Percentiles rank a stretch among this genome's conserved stretches.
phyloP scores from a whole-genome alignment of 2,888 invertebrate genomes.

The Diaphora mendica region DNA sequence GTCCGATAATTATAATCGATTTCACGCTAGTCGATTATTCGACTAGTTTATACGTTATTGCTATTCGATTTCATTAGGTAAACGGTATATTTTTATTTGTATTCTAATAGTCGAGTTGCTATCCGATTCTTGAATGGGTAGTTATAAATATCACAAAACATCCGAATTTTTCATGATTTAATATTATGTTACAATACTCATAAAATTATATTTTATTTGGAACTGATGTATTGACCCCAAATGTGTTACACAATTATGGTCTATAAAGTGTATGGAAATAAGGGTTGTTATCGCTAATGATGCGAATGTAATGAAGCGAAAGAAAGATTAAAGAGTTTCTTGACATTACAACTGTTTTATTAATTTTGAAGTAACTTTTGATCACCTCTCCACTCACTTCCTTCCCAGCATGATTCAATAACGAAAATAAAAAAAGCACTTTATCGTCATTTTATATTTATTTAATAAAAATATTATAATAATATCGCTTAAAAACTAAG shows the following conservation, averaged over 20 bases:
- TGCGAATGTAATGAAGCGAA: slow-evolving; percentile 65
- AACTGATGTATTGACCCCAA: slow-evolving; percentile 21
- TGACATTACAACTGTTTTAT: slow-evolving; percentile 50
- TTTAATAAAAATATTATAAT: slow-evolving; percentile 26
- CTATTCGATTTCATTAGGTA: neutral
- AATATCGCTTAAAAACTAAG: slow-evolving; percentile 34
- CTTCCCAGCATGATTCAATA: neutral
- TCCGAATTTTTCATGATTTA: neutral
- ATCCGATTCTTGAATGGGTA: neutral
- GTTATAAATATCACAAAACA: neutral
- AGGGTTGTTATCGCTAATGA: slow-evolving; percentile 72
- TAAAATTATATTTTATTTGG: slow-evolving; percentile 16
- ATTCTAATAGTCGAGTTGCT: neutral
- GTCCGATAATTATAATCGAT: neutral
- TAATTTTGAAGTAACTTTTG: slow-evolving; percentile 27
- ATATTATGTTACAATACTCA: slow-evolving; percentile 3
- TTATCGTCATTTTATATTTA: slow-evolving; percentile 27
- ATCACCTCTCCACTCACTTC: neutral
- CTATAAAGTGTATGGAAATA: slow-evolving; percentile 51
- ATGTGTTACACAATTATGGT: slow-evolving; percentile 56
- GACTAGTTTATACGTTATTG: neutral
- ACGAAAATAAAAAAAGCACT: neutral
- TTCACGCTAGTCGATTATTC: neutral
- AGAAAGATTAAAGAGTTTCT: slow-evolving; percentile 71
- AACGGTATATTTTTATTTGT: neutral